Evolutionary conservation across 92 coral and sea anemone genomes (phyloP), one percentile per base, ranked within the genome.

Genomic region (Epizoanthus ramosus): DNA sequence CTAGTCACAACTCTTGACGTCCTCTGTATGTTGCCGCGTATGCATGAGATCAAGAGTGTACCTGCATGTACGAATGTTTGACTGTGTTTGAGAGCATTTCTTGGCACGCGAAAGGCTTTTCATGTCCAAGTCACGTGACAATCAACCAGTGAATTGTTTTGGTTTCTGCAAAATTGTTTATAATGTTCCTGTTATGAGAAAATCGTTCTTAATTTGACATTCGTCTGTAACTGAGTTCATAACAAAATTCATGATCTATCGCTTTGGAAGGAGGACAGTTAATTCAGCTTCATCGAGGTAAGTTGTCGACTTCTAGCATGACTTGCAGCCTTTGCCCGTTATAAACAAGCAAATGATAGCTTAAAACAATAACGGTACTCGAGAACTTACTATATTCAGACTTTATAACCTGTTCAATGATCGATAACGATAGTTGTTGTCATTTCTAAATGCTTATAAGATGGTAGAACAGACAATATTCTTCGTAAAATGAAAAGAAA

Each of bases 181-280:
- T 71, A 74, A 75, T 75, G 80, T 57, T 75, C 68, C 63, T 16
- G 80, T 57, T 75, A 75, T 75, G 80, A 75, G 31, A 75, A 75
- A 75, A 75, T 75, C 80, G 18, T 23, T 75, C 25, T 41, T 57
- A 57, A 57, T 75, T 35, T 75, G 56, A 57, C 47, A 23, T 75
- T 75, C 64, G 33, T 58, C 12, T 31, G n/a, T 28, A 33, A 17
- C 19, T 31, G 31, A 61, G n/a, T 35, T 58, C 80, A 57, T 39
- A 57, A 35, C 68, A 58, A 54, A 24, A 16, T 9, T 57, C 14
- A n/a, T 8, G 50, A 75, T 5, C 67, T 33, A 58, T 57, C 63
- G 17, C 31, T 17, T 56, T 57, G 63, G 54, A 41, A 18, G 18
- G 53, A 6, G 2, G 21, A 0, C 7, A 33, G 21, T 15, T 33